Evolutionary conservation across 2,888 invertebrate species (phyloP), one percentile per base, ranked within the genome.

Genomic region (Ceramica pisi): DNA sequence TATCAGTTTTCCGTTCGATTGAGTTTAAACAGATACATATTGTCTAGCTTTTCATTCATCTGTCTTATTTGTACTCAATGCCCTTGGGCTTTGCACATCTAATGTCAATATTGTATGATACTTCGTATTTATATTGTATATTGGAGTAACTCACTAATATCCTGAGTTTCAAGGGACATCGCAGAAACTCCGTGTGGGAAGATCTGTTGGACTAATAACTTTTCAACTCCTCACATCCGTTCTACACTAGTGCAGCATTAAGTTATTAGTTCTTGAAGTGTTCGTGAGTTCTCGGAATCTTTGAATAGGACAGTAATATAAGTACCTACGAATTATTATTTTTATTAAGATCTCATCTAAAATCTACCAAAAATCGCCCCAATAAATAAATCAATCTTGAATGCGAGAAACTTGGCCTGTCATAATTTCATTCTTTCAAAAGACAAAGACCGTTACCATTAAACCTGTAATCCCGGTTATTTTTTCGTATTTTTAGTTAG

Each of bases 1-100:
- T 88, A 89, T 89, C 89, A 78, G 78, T 73, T 81, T 82, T 81
- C 76, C 84, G 73, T 81, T 74, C 81, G 85, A 82, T 75, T 86
- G 80, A 80, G 72, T 84, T 83, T 75, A 72, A 82, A 85, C 78
- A 80, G 79, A 78, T 81, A 80, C 67, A 70, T 66, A 75, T 83
- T 81, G 74, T 78, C 53, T 75, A 51, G 38, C 72, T 66, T 53
- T 50, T 71, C 66, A 78, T 68, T 78, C 51, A 44, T 55, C 56
- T 68, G 62, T 62, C 56, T 75, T 60, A 73, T 67, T 75, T 71
- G 67, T 63, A 35, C 26, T 51, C 46, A 50, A 64, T 69, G 48
- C 70, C 62, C 53, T 74, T 46, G 62, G 46, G 71, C 31, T 67
- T 65, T 61, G 50, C 50, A 73, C 67, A 65, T 65, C 16, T 63